Conservation (phyloP, 2,888 invertebrate genomes). For the Phyto melanocephala region DNA sequence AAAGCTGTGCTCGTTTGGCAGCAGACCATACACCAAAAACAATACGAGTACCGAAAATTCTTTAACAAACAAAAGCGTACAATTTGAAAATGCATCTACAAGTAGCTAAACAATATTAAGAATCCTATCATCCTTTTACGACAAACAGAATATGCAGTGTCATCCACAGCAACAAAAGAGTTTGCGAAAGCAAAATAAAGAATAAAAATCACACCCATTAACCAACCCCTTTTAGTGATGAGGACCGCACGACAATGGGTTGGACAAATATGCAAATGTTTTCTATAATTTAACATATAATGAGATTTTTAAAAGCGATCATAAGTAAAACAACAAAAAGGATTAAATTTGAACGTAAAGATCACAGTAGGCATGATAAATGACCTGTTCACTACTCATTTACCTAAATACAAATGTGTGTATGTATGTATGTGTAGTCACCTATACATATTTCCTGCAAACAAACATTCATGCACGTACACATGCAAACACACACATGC, state of each 20-base stretch:
- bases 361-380: slow-evolving; percentile 30
- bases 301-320: slow-evolving; percentile 46
- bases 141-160: background rate
- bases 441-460: too few species aligned
- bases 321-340: background rate
- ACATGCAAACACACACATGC: background rate
- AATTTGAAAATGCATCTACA: slow-evolving; percentile 32
- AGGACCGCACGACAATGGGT: slow-evolving; percentile 29
- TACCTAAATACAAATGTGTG: background rate
- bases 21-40: slow-evolving; percentile 34
- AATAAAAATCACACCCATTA: slow-evolving; percentile 31
- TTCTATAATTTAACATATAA: slow-evolving; percentile 50
- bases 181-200: slow-evolving; percentile 12
- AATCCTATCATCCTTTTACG: slow-evolving; percentile 57
- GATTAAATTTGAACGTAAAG: background rate
- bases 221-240: slow-evolving; percentile 42
- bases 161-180: slow-evolving; percentile 26
- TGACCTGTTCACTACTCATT: slow-evolving; percentile 48
- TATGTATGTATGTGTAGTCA: too few species aligned
- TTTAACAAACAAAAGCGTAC: slow-evolving; percentile 38
- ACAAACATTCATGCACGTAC: too few species aligned
- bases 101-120: slow-evolving; percentile 55
- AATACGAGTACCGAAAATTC: slow-evolving; percentile 55
- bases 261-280: slow-evolving; percentile 55
- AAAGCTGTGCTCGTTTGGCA: slow-evolving; percentile 26